phyloP scores from a whole-genome alignment of 2,888 invertebrate genomes.

The Nineta flava region DNA sequence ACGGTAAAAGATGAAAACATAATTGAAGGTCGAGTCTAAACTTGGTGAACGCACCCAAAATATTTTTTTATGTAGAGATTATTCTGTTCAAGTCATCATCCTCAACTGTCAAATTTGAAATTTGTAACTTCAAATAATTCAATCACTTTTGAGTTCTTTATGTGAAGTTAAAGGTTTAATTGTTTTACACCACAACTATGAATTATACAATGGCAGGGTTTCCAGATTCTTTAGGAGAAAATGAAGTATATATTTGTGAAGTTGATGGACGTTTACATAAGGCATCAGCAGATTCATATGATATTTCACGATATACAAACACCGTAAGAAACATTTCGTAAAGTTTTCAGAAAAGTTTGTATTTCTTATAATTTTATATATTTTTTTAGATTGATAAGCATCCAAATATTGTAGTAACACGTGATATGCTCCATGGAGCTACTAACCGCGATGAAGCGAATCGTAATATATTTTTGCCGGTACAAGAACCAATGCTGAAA shows the following conservation, averaged over 20 bases:
- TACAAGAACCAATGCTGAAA: constrained; percentile 56
- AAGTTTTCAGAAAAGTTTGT: constrained; percentile 3
- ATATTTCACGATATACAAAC: constrained; percentile 38
- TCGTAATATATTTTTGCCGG: constrained; percentile 39
- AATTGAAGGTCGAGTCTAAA: too few species aligned
- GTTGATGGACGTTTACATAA: constrained; percentile 44
- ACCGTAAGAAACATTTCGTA: constrained; percentile 33
- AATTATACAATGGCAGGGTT: not conserved
- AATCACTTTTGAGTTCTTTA: too few species aligned
- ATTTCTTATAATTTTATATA: not conserved
- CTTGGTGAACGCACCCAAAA: too few species aligned
- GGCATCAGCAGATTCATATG: constrained; percentile 37
- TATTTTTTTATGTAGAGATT: too few species aligned
- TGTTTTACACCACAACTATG: too few species aligned
- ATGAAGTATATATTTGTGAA: constrained; percentile 43
- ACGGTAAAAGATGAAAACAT: too few species aligned
- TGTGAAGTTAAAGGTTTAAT: too few species aligned
- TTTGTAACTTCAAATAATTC: too few species aligned
- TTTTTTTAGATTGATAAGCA: constrained; percentile 41
- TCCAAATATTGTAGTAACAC: constrained; percentile 52
- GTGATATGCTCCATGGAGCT: constrained; percentile 39
- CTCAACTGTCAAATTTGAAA: too few species aligned
- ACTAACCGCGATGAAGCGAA: constrained; percentile 34
- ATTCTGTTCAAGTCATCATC: too few species aligned
- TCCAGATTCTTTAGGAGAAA: constrained; percentile 15